Percentiles rank a stretch among this genome's conserved stretches.
These are phyloP conservation scores for Drosophila helvetica DNA, from an alignment of 2,888 invertebrate genomes.

Conservation along the genomic window DNA sequence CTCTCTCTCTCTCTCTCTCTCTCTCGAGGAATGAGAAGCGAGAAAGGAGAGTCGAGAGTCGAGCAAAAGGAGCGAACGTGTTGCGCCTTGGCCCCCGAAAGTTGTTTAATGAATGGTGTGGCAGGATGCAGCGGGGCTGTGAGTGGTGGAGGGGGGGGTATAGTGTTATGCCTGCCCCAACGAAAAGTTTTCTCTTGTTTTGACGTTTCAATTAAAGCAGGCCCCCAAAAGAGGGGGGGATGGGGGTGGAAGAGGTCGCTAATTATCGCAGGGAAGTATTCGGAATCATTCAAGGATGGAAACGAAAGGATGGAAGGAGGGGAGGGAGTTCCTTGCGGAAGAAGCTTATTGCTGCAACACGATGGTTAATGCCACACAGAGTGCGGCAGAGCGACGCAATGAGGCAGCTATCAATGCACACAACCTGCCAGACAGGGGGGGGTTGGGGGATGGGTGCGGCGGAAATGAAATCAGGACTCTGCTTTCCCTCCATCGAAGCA, in stretches of 20 bases:
- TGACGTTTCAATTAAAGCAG: constrained; percentile 36
- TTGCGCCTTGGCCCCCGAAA: constrained; percentile 69
- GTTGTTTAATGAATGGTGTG: constrained; percentile 70
- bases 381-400: neutral
- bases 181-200: neutral
- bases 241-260: constrained; percentile 5
- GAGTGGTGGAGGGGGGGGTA: constrained; percentile 1
- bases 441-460: neutral
- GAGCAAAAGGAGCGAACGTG: constrained; percentile 49
- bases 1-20: neutral
- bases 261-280: constrained; percentile 16
- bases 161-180: constrained; percentile 3
- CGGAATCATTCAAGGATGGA: neutral
- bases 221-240: neutral
- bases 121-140: constrained; percentile 6
- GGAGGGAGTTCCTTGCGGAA: too few relatives aligned
- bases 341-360: neutral
- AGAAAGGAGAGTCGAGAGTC: neutral
- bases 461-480: constrained; percentile 6
- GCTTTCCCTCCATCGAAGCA: neutral
- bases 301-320: too few relatives aligned
- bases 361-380: neutral
- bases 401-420: neutral
- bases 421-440: neutral
- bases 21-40: too few relatives aligned